These are phyloP conservation scores for Phenacoccus solenopsis DNA, from an alignment of 1,140 invertebrate species.

Conservation along the genomic window DNA sequence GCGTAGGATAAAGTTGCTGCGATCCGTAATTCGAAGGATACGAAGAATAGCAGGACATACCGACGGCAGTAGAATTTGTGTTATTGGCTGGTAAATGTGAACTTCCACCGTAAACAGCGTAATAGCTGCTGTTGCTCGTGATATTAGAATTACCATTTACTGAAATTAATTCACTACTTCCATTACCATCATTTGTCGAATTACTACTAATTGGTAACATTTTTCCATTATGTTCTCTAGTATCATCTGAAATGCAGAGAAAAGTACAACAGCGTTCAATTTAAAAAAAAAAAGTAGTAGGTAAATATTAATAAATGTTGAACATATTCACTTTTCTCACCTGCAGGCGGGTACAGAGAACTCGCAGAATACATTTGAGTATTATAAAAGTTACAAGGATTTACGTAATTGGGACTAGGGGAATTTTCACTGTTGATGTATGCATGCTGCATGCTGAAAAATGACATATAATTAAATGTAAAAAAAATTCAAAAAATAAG, in stretches of 20 bases:
- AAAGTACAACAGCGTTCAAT: background rate
- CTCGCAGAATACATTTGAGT: constrained; percentile 1
- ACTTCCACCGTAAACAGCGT: background rate
- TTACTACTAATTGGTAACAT: constrained; percentile 10
- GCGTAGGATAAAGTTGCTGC: background rate
- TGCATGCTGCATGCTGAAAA: constrained; percentile 9
- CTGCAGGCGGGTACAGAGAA: background rate
- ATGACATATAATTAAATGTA: background rate
- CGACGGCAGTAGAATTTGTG: background rate
- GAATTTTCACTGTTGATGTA: constrained; percentile 7
- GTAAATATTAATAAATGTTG: background rate
- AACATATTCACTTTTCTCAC: background rate
- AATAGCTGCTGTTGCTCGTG: background rate
- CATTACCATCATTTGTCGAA: background rate
- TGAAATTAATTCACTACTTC: background rate
- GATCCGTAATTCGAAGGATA: background rate
- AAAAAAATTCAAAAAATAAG: background rate
- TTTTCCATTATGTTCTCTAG: constrained; percentile 12
- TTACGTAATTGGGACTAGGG: background rate
- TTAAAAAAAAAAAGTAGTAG: background rate
- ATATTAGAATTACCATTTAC: background rate
- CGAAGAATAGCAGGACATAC: constrained; percentile 5
- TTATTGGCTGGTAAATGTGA: constrained; percentile 6
- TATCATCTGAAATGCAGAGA: background rate
- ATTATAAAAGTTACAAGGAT: constrained; percentile 13